A percentile compares a stretch with the other conserved stretches of the same genome.
Evolutionary conservation across 2,888 invertebrate genomes (phyloP).

Genomic region (Cyclophora punctaria): DNA sequence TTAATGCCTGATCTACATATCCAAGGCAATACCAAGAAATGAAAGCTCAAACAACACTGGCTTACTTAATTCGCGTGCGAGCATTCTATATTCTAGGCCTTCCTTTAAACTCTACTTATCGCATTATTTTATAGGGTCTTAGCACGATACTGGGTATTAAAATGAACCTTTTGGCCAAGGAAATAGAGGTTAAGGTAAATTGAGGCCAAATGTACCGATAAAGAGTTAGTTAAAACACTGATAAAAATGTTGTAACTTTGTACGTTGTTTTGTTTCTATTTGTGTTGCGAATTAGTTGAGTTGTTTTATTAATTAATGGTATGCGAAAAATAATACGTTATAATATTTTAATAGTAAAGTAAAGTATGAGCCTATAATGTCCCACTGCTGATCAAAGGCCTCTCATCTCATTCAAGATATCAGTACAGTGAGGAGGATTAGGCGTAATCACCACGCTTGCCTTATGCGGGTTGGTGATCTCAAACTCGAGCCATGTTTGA

Average conservation of each 20-base stretch:
- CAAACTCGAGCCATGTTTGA: no score
- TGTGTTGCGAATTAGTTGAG: no score
- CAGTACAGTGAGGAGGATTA: no score
- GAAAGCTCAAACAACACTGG: conserved; percentile 12
- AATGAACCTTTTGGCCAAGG: neutral
- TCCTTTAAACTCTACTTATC: conserved; percentile 18
- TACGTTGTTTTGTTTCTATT: conserved; percentile 1
- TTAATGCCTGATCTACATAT: no score
- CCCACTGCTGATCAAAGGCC: no score
- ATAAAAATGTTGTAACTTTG: conserved; percentile 3
- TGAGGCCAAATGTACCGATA: conserved; percentile 14
- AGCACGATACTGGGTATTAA: conserved; percentile 8
- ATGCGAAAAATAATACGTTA: no score
- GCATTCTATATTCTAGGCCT: conserved; percentile 19
- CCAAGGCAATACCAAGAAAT: neutral
- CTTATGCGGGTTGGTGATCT: no score
- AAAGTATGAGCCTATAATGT: no score
- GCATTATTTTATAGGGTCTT: conserved; percentile 16
- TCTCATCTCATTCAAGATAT: no score
- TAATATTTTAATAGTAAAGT: no score
- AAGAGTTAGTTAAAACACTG: conserved; percentile 14
- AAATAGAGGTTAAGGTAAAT: conserved; percentile 1
- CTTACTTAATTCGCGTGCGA: conserved; percentile 19
- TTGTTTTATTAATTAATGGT: no score
- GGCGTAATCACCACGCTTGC: no score